Evolutionary conservation across 2,113 vertebrate genomes (phyloP), one percentile per base, ranked within the genome.

Genomic region (Aegypius monachus): DNA sequence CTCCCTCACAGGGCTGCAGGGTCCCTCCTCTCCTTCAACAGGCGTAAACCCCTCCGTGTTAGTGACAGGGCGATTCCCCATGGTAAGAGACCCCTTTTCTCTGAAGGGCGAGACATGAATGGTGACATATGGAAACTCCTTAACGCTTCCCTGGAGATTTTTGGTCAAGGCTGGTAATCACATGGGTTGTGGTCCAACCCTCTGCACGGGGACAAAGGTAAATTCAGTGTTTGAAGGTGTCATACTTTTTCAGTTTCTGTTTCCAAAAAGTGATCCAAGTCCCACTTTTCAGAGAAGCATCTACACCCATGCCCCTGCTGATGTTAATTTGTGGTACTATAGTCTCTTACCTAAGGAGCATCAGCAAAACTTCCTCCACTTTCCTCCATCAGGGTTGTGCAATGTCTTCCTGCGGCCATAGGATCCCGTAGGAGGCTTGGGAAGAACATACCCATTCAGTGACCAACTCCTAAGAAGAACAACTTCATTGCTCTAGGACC

Each of bases 281-380:
- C 32, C 31, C 3, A 2, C 8, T 45, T 81, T 66, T 59, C n/a
- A 66, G 55, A 58, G 61, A 34, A 36, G 10, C 2, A 0, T n/a
- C 50, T 66, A 34, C 7, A 8, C 10, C 5, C 0, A 0, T 61
- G 12, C 29, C 29, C 10, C 34, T 53, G 12, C 10, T 1, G 4
- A 47, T 78, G 29, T 29, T 63, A 42, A 50, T 23, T 25, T 63
- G 63, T 74, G 40, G 23, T 31, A 32, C 25, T 67, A 2, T 36
- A 65, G 29, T 43, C 12, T 86, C 16, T 36, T 61, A 25, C 26
- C 6, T 25, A 13, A 61, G 53, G 27, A 40, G 0, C 10, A 19
- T 34, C 52, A 59, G 10, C n/a, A 63, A 63, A 81, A 48, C 7
- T 43, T 70, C 20, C 9, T 70, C 45, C 5, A 2, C 26, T 78